These are phyloP conservation scores for Drymodes brunneopygia DNA, from an alignment of 2,113 vertebrate genomes.

Conservation along the genomic window DNA sequence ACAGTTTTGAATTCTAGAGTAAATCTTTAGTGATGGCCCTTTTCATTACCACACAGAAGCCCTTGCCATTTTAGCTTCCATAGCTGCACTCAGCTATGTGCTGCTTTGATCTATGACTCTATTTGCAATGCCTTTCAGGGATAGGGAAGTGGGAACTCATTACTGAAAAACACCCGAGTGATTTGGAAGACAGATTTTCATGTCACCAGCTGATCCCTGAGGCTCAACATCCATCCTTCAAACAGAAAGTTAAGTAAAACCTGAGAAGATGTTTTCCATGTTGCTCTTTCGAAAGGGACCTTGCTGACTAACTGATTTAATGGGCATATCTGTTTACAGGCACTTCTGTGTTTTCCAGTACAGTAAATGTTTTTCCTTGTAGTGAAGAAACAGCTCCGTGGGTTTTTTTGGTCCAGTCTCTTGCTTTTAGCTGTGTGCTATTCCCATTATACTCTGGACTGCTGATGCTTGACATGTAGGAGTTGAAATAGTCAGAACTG, in stretches of 20 bases:
- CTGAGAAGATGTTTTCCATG: constrained; percentile 1
- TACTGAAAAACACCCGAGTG: not conserved
- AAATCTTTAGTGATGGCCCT: constrained; percentile 48
- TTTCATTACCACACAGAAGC: constrained; percentile 47
- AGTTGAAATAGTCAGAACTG: not conserved
- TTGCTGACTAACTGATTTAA: constrained; percentile 9
- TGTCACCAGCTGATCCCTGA: constrained; percentile 22
- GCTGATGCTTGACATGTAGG: not conserved
- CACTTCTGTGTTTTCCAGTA: not conserved
- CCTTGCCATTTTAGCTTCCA: not conserved
- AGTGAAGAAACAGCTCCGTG: rapidly evolving
- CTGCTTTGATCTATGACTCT: constrained; percentile 26
- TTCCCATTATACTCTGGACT: not conserved
- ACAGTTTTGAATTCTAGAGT: constrained; percentile 37
- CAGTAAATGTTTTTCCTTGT: not conserved
- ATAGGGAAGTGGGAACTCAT: not conserved
- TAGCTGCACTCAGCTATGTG: not conserved
- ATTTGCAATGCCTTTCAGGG: constrained; percentile 33
- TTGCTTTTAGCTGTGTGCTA: not conserved
- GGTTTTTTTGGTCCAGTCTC: not conserved
- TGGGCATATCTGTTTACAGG: not conserved
- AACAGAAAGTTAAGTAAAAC: constrained; percentile 46
- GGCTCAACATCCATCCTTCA: not conserved
- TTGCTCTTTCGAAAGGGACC: not conserved
- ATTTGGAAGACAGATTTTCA: constrained; percentile 51